Conservation (phyloP, 30 jellyfish, hydroid and myxozoan genomes). For the Hydractinia symbiolongicarpus region DNA sequence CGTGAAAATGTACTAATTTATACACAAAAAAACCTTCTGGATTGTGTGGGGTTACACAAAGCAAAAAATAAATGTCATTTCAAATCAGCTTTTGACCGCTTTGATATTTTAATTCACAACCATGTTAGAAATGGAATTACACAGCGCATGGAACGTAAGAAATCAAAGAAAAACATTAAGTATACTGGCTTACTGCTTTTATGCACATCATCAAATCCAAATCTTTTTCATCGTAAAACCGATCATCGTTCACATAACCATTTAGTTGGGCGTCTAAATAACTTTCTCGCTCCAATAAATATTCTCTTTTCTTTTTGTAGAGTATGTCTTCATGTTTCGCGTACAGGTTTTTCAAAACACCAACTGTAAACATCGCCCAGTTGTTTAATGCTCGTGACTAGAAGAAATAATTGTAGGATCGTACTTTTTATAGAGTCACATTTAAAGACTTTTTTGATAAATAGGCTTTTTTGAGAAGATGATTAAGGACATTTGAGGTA, state of each 20-base stretch:
- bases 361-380: slow-evolving; percentile 69
- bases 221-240: not conserved
- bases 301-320: slow-evolving; percentile 28
- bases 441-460: no score
- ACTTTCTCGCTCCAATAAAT: slow-evolving; percentile 41
- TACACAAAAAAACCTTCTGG: not conserved
- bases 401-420: not conserved
- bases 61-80: not conserved
- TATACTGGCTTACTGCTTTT: not conserved
- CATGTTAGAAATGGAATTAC: not conserved
- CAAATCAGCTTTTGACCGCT: not conserved
- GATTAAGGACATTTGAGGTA: no score
- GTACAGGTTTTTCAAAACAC: slow-evolving; percentile 34
- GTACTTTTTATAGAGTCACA: no score
- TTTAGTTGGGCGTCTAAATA: slow-evolving; percentile 47
- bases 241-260: slow-evolving; percentile 51
- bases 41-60: not conserved
- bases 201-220: slow-evolving; percentile 9
- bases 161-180: no score
- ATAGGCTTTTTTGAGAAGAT: no score
- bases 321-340: slow-evolving; percentile 32
- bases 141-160: no score
- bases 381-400: slow-evolving; percentile 58
- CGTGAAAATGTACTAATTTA: no score
- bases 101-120: not conserved